phyloP scores from a whole-genome alignment of 1,140 invertebrate species.

The Matsumurasca onukii region DNA sequence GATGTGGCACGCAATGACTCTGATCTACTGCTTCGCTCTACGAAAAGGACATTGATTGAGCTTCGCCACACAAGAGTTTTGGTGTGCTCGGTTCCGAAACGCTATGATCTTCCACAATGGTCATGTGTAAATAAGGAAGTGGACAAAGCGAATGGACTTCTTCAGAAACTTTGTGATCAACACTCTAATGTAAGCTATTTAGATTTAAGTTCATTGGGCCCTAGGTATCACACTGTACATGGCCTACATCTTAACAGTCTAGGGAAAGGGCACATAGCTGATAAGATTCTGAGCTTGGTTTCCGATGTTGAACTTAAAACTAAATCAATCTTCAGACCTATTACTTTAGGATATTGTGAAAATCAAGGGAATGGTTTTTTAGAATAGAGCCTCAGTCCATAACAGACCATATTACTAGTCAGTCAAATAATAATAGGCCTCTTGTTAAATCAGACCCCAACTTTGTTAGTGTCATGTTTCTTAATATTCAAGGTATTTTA shows the following conservation, averaged over 20 bases:
- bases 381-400: too few relatives aligned
- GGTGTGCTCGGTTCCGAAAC: neutral
- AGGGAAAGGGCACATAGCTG: neutral
- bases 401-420: too few relatives aligned
- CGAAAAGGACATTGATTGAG: neutral
- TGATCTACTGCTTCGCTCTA: too few relatives aligned
- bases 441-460: too few relatives aligned
- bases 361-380: too few relatives aligned
- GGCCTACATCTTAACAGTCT: neutral
- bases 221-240: neutral
- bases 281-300: too few relatives aligned
- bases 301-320: too few relatives aligned
- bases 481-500: too few relatives aligned
- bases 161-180: neutral
- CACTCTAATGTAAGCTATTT: neutral
- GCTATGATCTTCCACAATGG: neutral
- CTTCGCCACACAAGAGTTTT: neutral
- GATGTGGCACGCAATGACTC: conserved; percentile 22
- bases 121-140: neutral
- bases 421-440: too few relatives aligned
- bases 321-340: too few relatives aligned
- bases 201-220: conserved; percentile 2
- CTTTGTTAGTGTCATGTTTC: too few relatives aligned
- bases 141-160: neutral
- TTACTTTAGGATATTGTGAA: too few relatives aligned